Base-by-base conservation (phyloP, 2,113 vertebrate species). In the Sorex fumeus region DNA sequence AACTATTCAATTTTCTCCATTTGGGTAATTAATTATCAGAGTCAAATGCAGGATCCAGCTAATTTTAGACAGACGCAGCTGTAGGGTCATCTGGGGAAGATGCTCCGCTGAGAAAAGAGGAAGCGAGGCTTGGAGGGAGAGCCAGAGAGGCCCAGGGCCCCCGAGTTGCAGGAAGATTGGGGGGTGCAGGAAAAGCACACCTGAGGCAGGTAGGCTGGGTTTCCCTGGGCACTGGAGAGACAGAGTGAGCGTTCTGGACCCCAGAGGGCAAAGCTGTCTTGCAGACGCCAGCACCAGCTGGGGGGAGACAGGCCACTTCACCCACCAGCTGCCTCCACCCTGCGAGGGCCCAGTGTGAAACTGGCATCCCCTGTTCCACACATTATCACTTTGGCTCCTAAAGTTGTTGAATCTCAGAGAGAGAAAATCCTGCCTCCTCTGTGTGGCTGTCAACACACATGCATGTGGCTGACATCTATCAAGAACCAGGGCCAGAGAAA, bases 1-100 rank as follows among this genome's bases (percentile, higher is more conserved):
- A 96, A 96, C 96, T 97, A 96, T 93, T 97, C 95, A 93, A 95
- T 97, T 96, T 97, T 97, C 94, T 96, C 92, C 84, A 97, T 96
- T 97, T 95, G 95, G 91, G 91, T 96, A 97, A 96, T 97, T 97
- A 95, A 97, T 97, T 96, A 97, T 95, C 95, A 96, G 95, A 96
- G 95, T 95, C 95, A 95, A 97, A 95, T 78, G 80, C 91, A 94
- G 89, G 74, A 96, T 96, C 87, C 80, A 91, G 94, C 94, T 96
- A 96, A 96, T 93, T 96, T 97, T 96, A 95, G 95, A 95, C 96
- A 81, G 87, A 84, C 6, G 57, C 95, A 97, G 94, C 95, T 96
- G 96, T 91, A 78, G 94, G 96, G 96, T 96, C 96, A 96, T 91
- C 92, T 93, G 74, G 62, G 89, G 86, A 95, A 87, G 75, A 72